Percentiles rank a stretch among this genome's conserved stretches.
These are phyloP conservation scores for Anagyrus pseudococci DNA, from an alignment of 2,888 invertebrate species.

Conservation along the genomic window DNA sequence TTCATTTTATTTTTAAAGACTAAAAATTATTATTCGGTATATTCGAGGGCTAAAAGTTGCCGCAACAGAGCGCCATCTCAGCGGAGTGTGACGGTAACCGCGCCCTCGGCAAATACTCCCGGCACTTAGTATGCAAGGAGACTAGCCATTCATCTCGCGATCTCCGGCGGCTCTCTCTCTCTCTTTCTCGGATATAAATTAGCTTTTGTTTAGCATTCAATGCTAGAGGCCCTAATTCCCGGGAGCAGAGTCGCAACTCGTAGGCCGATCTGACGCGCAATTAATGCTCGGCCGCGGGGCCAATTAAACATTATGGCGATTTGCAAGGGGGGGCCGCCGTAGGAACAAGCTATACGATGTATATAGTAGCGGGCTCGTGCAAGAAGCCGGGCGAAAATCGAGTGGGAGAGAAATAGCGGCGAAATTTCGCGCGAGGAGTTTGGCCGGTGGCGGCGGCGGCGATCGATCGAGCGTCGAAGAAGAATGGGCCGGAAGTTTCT, in stretches of 20 bases:
- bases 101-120: too few relatives aligned
- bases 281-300: constrained; percentile 55
- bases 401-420: too few relatives aligned
- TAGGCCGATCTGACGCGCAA: constrained; percentile 42
- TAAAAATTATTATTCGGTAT: too few relatives aligned
- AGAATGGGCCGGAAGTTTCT: constrained; percentile 20
- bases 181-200: constrained; percentile 62
- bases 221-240: constrained; percentile 46
- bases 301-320: constrained; percentile 47
- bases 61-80: too few relatives aligned
- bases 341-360: background rate
- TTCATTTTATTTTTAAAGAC: too few relatives aligned
- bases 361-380: background rate
- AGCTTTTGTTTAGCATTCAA: constrained; percentile 63
- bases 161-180: constrained; percentile 57
- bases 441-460: background rate
- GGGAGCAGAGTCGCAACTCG: background rate
- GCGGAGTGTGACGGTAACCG: too few relatives aligned
- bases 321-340: constrained; percentile 13
- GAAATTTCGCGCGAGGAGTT: constrained; percentile 12
- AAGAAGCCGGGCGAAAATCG: too few relatives aligned
- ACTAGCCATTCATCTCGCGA: constrained; percentile 61
- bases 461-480: constrained; percentile 16
- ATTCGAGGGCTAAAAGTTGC: too few relatives aligned
- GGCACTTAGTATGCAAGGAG: constrained; percentile 59